Evolutionary conservation across 2,888 invertebrate genomes (phyloP).

Genomic region (Myopa testacea): DNA sequence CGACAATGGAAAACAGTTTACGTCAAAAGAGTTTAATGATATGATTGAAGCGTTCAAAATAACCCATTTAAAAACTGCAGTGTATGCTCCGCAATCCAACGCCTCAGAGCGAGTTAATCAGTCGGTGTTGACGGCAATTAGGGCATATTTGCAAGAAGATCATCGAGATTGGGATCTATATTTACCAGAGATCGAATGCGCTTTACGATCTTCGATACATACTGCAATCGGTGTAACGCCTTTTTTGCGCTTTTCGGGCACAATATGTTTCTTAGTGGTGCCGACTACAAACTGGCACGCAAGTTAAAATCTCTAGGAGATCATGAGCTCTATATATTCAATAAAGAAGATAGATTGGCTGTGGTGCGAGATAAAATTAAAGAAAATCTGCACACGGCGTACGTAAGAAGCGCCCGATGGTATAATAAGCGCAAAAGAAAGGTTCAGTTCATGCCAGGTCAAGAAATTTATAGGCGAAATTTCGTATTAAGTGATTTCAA

Average conservation of each 20-base stretch:
- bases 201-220: not conserved
- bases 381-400: not conserved
- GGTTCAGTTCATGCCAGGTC: not conserved
- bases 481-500: too few relatives aligned
- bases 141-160: constrained; percentile 7
- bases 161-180: constrained; percentile 10
- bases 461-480: not conserved
- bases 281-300: not conserved
- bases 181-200: constrained; percentile 18
- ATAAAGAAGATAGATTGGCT: too few relatives aligned
- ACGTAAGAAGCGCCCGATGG: not conserved
- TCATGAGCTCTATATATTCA: too few relatives aligned
- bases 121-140: not conserved
- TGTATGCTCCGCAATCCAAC: not conserved
- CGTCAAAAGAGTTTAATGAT: not conserved
- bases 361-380: too few relatives aligned
- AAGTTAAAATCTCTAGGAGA: not conserved
- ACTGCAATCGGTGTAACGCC: not conserved
- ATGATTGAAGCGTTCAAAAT: not conserved
- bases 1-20: constrained; percentile 7
- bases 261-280: not conserved
- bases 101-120: constrained; percentile 1
- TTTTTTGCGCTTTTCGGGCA: not conserved
- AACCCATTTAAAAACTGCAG: not conserved
- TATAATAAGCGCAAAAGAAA: not conserved